Base-by-base conservation (phyloP, 2,797 vertebrate species). In the Smutsia gigantea region DNA sequence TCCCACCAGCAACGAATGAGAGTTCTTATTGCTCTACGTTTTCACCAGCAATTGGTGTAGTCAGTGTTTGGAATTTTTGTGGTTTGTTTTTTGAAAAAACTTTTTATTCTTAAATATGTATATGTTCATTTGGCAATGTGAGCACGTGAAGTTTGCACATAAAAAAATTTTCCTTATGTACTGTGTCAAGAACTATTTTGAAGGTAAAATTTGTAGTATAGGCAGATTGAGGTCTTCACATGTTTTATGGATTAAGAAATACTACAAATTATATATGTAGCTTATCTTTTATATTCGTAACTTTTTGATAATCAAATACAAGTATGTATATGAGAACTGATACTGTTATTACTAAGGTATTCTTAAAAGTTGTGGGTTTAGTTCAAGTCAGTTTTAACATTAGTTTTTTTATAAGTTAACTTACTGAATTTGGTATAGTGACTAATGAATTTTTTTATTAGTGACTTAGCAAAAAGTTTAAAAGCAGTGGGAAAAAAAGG, bases 1-100 rank as follows among this genome's bases (percentile, higher is more conserved):
- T 93, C 31, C n/a, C 31, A 23, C 51, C 59, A 75, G 39, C 49
- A 68, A 3, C 25, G 39, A 93, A 34, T 88, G 53, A 55, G 34
- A 63, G 42, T 83, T 88, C 39, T 34, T 74, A 4, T 46, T 72
- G n/a, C 9, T 5, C 10, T 49, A 42, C 0, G 7, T 90, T 21
- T 31, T 93, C 71, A 19, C 49, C n/a, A 59, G 29, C 13, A 11
- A 87, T 94, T 23, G 21, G 25, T 82, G 39, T 25, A 85, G 72
- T 25, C 39, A 87, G 18, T 75, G 53, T 83, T 95, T 64, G n/a
- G 64, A n/a, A 84, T 85, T 93, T 93, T 74, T 74, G 51, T 90
- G 37, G 53, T 79, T 83, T 25, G 3, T 55, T 77, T 93, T 85
- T 49, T 4, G 81, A 53, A 66, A 49, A 34, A 57, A 23, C 12